Evolutionary conservation across 2,113 vertebrate genomes (phyloP), one percentile per base, ranked within the genome.

Genomic region (Ailurus styani): DNA sequence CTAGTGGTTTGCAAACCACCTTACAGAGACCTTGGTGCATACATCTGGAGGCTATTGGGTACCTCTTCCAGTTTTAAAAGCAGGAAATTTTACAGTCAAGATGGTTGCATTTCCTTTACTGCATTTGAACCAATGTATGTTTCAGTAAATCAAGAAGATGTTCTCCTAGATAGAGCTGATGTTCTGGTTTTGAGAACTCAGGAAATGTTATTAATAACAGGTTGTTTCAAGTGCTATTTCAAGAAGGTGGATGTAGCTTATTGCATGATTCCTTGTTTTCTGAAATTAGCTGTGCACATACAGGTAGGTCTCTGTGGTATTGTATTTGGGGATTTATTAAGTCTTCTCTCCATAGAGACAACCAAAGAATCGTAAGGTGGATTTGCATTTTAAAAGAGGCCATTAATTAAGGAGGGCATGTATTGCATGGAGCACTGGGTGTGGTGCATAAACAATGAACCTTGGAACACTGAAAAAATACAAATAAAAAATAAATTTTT

Each of bases 171-270:
- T 68, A 91, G 64, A 94, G 83, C 95, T 89, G 78, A 98, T 98
- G 98, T 83, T 98, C 86, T 95, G 52, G 87, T 97, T 96, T 93
- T 89, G 52, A 96, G 64, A 96, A 98, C 84, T 95, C 73, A 93
- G 94, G 91, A 64, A 98, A 97, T 52, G 17, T 89, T 90, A 97
- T 98, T 97, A 98, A 98, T 98, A 98, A 96, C 87, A 98, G 84
- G 97, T 90, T 95, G 40, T 54, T 93, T 94, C 93, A 96, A 94
- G 87, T 14, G 52, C 68, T 18, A 0, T 94, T 96, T 98, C 87
- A 64, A 95, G 96, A 97, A 91, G 77, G 77, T 13, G 12, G 64
- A 92, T 0, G 1, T 83, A 55, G 81, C 42, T 95, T 93, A 68
- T 11, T 90, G 70, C 64, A 96, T 95, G 82, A 96, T 86, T 96